Conservation (phyloP, 1,140 invertebrate species). For the Palaemon carinicauda region DNA sequence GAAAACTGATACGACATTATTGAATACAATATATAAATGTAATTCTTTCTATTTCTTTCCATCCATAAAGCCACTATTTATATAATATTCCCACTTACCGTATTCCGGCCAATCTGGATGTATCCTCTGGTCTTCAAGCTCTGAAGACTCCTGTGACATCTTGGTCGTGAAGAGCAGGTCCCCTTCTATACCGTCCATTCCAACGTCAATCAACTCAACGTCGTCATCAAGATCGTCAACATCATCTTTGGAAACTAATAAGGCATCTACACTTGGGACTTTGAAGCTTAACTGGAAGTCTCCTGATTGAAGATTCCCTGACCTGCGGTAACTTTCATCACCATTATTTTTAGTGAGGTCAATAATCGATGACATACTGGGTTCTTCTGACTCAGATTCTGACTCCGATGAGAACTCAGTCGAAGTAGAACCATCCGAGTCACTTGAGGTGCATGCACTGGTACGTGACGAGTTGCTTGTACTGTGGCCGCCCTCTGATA, state of each 20-base stretch:
- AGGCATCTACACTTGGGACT: not conserved
- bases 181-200: not conserved
- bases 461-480: not conserved
- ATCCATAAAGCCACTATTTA: too few relatives aligned
- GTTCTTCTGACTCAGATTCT: not conserved
- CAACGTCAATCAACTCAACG: not conserved
- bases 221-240: not conserved
- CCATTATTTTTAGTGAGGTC: not conserved
- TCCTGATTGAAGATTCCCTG: too few relatives aligned
- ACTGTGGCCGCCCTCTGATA: too few relatives aligned
- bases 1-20: too few relatives aligned
- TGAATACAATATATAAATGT: too few relatives aligned
- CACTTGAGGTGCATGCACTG: not conserved
- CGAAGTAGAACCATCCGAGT: not conserved
- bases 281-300: not conserved
- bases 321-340: not conserved
- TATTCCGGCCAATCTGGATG: too few relatives aligned
- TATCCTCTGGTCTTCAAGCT: too few relatives aligned
- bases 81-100: too few relatives aligned
- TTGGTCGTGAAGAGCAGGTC: too few relatives aligned
- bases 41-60: too few relatives aligned
- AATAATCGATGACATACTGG: constrained; percentile 2
- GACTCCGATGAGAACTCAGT: not conserved
- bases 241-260: not conserved
- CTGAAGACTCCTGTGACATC: too few relatives aligned